Evolutionary conservation across 2,113 vertebrate species (phyloP), one percentile per base, ranked within the genome.

Genomic region (Saccopteryx bilineata): DNA sequence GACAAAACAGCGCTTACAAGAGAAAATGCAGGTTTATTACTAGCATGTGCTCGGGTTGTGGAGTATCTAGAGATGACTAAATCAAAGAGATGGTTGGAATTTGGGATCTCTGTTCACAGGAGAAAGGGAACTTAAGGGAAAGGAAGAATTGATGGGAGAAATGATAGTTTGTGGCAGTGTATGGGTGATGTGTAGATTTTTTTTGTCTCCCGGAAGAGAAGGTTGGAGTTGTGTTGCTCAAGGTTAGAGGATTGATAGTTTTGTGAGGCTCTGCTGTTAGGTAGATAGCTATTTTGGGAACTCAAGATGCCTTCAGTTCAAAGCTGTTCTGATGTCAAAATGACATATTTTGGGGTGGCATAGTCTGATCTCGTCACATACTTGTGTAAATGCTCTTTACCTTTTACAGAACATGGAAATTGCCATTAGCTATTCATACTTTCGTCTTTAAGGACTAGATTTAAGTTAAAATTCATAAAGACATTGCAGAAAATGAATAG

Each of bases 401-500:
- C 3, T 76, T 94, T 87, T 87, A 50, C n/a, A 78, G 76, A 76
- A 58, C 63, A 24, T 28, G 54, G 71, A 24, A 54, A 87, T 23
- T 52, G 11, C 33, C 33, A 39, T 90, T 72, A 80, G 39, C 33
- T 74, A 17, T 60, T 80, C 24, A 28, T 93, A 58, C 17, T 86
- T 93, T 46, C 28, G 81, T 71, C 17, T 71, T 81, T 80, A 50
- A 76, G 28, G 91, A 89, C 15, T 58, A 23, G n/a, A 50, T 87
- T 88, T 83, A 91, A 87, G 31, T 71, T 69, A 84, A 33, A 84
- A 81, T 91, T 87, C 28, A 33, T 91, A 50, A 80, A 69, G 21
- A 78, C 13, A 71, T 9, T 68, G 11, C 75, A 66, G 33, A 79
- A 91, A 91, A 58, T 54, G 56, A n/a, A 33, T 81, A 94, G 61